Base-by-base conservation (phyloP, 2,888 invertebrate genomes). In the Abrostola tripartita region DNA sequence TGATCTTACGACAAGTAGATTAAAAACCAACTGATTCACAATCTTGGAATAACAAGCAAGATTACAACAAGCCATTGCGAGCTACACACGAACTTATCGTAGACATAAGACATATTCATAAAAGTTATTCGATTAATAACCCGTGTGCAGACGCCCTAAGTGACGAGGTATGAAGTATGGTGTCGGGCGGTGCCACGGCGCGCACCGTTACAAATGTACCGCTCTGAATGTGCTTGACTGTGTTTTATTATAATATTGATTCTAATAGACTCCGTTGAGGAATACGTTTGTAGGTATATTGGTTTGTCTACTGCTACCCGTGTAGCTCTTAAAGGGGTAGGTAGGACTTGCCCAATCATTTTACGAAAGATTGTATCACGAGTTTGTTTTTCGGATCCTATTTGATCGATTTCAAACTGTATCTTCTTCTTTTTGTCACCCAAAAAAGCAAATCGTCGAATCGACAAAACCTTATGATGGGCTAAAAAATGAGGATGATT, bases 171-270 rank as follows among this genome's bases (percentile, higher is more conserved):
- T 82, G 80, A 82, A 78, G 81, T 84, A 90, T 89, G 90, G 89
- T 89, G 89, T 85, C 88, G 79, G 82, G 5, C 71, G 66, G 89
- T 87, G 84, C 84, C 86, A 81, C 63, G 71, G 63, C 61, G 59
- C 41, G 47, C 53, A 12, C 24, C 55, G 38, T 61, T 60, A 62
- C 73, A 62, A 63, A 75, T 72, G 72, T 73, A 69, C 69, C 65
- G 59, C 47, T 49, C 47, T 51, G 49, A 44, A 57, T 51, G 52
- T 69, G 67, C 68, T 73, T 69, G 71, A 54, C 51, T 55, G 49
- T 62, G 52, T 79, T 74, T 79, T 74, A 71, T 71, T 65, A 52
- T 68, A 63, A 68, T 76, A 78, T 78, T 69, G 78, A 78, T 78
- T 71, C 55, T 67, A 68, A 59, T 64, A 77, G 78, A 74, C 65